These are phyloP conservation scores for Microcaecilia unicolor DNA, from an alignment of 2,797 vertebrate species.

Conservation along the genomic window DNA sequence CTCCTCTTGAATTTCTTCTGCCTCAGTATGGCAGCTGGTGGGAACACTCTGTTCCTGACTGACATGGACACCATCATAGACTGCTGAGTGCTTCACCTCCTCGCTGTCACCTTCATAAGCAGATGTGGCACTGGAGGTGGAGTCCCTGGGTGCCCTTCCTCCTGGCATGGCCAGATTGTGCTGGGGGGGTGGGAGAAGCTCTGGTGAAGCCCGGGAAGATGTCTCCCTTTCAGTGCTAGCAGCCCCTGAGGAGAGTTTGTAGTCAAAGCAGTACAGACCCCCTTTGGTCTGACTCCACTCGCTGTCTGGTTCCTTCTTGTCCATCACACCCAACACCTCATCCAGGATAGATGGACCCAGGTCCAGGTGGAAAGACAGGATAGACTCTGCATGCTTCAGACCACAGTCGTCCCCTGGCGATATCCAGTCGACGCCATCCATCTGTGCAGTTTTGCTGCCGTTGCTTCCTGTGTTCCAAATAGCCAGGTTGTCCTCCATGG, in stretches of 20 bases:
- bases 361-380: conserved; percentile 76
- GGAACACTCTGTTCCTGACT: conserved; percentile 22
- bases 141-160: not conserved
- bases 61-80: conserved; percentile 9
- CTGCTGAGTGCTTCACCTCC: conserved; percentile 6
- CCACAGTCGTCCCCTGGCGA: conserved; percentile 20
- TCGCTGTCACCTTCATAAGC: conserved; percentile 1
- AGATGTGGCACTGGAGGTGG: not conserved
- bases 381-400: conserved; percentile 59
- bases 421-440: conserved; percentile 3
- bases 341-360: conserved; percentile 85
- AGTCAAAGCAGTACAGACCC: conserved; percentile 4
- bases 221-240: not conserved
- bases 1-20: too few species aligned
- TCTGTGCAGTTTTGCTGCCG: not conserved
- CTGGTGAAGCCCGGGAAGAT: not conserved
- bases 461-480: conserved; percentile 6
- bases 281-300: conserved; percentile 37
- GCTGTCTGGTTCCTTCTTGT: conserved; percentile 32
- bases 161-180: not conserved
- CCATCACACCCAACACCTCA: conserved; percentile 83
- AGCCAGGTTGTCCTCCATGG: conserved; percentile 10
- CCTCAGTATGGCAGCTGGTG: conserved; percentile 13
- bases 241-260: not conserved
- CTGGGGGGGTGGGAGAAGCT: conserved; percentile 2